Evolutionary conservation across 2,113 vertebrate species (phyloP).

Genomic region (Pterophyllum scalare): DNA sequence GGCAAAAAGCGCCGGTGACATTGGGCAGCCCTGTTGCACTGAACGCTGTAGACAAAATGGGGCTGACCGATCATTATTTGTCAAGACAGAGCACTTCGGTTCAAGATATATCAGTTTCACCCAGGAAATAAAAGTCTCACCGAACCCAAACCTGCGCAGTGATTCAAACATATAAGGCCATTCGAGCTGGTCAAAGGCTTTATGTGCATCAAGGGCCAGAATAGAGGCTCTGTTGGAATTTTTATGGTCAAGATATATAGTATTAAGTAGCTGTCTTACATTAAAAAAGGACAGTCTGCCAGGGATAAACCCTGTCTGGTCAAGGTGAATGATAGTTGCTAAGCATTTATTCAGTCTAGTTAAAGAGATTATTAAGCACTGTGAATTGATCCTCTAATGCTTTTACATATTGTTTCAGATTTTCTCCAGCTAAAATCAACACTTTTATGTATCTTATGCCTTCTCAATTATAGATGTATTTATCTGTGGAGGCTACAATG

Average conservation of each 20-base stretch:
- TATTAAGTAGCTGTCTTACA: no score
- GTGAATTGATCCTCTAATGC: neutral
- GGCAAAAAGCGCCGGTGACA: fast-evolving
- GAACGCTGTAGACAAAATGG: neutral
- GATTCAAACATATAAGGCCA: no score
- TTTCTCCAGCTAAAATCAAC: neutral
- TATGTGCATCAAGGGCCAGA: no score
- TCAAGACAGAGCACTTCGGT: neutral
- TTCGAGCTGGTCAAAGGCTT: no score
- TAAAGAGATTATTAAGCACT: neutral
- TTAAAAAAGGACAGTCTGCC: no score
- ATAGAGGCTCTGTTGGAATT: no score
- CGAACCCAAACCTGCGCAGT: no score
- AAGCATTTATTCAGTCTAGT: no score
- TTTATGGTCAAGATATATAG: no score
- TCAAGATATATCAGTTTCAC: neutral
- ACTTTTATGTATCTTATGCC: neutral
- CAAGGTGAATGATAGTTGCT: no score
- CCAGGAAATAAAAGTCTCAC: neutral
- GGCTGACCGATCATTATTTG: neutral
- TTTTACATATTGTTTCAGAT: neutral
- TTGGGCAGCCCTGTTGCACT: neutral
- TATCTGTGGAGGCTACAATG: constrained; percentile 96
- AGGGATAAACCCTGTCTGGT: no score
- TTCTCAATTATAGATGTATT: constrained; percentile 86